A percentile compares a stretch with the other conserved stretches of the same genome.
These are phyloP conservation scores for Siderastrea radians DNA, from an alignment of 92 coral and sea anemone species.

Conservation along the genomic window DNA sequence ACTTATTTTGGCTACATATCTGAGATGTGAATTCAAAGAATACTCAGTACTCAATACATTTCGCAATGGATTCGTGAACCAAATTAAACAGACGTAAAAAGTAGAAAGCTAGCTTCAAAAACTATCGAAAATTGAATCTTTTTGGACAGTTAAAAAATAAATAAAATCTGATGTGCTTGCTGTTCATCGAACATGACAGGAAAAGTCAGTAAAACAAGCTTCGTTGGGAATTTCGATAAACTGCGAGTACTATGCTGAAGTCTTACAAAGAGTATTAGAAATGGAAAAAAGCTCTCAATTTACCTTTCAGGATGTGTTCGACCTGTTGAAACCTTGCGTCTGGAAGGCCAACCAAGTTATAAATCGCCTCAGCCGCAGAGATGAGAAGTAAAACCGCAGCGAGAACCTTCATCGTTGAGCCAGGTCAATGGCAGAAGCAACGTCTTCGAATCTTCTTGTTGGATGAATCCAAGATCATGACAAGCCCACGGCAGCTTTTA, in stretches of 20 bases:
- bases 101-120: too few relatives aligned
- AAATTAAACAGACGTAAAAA: too few relatives aligned
- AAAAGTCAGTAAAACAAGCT: too few relatives aligned
- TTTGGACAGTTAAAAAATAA: too few relatives aligned
- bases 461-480: background rate
- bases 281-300: background rate
- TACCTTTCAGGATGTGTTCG: constrained; percentile 7
- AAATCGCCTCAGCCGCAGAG: background rate
- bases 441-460: background rate
- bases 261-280: background rate
- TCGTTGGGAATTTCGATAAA: too few relatives aligned
- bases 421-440: background rate
- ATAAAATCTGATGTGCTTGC: too few relatives aligned
- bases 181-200: too few relatives aligned
- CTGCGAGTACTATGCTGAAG: background rate
- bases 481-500: background rate
- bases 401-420: constrained; percentile 5
- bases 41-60: too few relatives aligned
- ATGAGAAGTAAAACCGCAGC: background rate
- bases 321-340: background rate
- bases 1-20: too few relatives aligned
- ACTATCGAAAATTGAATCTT: too few relatives aligned
- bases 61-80: too few relatives aligned
- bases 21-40: too few relatives aligned
- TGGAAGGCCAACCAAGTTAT: constrained; percentile 18